Percentiles rank a stretch among this genome's conserved stretches.
Evolutionary conservation across 2,888 invertebrate genomes (phyloP).

Genomic region (Drosophila helvetica): DNA sequence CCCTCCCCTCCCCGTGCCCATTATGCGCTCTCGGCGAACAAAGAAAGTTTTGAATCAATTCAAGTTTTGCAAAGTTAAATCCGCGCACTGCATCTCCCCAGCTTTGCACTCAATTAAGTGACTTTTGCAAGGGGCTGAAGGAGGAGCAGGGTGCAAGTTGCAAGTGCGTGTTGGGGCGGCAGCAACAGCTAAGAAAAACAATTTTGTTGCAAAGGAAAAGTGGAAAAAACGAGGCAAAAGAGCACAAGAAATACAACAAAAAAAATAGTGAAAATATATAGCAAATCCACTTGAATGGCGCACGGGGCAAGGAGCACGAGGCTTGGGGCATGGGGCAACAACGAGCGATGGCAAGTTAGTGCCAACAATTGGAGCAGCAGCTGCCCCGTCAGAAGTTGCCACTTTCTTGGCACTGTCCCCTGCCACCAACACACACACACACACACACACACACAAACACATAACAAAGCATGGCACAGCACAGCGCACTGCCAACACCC

Average conservation of each 20-base stretch:
- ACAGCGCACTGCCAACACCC: background rate
- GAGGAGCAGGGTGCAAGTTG: background rate
- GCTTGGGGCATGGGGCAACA: conserved; percentile 8
- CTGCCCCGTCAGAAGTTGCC: conserved; percentile 77
- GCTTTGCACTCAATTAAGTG: conserved; percentile 79
- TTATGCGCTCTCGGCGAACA: conserved; percentile 60
- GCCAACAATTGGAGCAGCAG: conserved; percentile 78
- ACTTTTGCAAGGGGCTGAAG: conserved; percentile 18
- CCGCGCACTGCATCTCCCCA: conserved; percentile 55
- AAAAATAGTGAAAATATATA: conserved; percentile 39
- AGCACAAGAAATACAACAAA: background rate
- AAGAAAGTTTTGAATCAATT: conserved; percentile 77
- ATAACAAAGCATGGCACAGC: background rate
- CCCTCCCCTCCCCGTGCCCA: conserved; percentile 13
- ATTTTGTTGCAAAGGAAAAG: conserved; percentile 48
- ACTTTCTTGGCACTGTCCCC: conserved; percentile 51
- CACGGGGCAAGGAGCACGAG: conserved; percentile 21
- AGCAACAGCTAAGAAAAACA: conserved; percentile 64
- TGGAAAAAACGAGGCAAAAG: conserved; percentile 7
- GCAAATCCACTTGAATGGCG: conserved; percentile 72
- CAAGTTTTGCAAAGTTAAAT: conserved; percentile 77
- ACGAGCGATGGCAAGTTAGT: conserved; percentile 57
- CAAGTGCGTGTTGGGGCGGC: conserved; percentile 54
- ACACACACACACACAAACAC: background rate
- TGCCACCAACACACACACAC: conserved; percentile 8